Conservation (phyloP, 2,888 invertebrate genomes). For the Microplitis deprimator region DNA sequence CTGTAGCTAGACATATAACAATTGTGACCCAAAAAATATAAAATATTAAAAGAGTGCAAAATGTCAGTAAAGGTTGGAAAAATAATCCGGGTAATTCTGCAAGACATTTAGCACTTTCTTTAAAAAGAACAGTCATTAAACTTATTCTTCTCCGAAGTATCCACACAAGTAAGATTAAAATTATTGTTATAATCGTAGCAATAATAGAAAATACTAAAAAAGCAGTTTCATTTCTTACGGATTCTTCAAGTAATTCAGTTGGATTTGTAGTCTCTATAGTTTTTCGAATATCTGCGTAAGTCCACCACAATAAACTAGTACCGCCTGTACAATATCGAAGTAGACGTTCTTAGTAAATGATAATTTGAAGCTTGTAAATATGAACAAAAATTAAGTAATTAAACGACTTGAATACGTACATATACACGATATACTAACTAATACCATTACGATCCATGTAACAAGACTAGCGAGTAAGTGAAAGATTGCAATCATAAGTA, state of each 20-base stretch:
- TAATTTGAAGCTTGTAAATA: slow-evolving; percentile 4
- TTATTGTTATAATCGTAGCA: slow-evolving; percentile 89
- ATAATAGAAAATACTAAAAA: slow-evolving; percentile 88
- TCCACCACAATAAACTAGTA: slow-evolving; percentile 89
- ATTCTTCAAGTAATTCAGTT: slow-evolving; percentile 79
- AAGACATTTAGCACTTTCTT: slow-evolving; percentile 91
- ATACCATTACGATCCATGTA: slow-evolving; percentile 89
- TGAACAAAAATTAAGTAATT: neutral
- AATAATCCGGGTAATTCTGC: slow-evolving; percentile 87
- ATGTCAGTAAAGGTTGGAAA: slow-evolving; percentile 88
- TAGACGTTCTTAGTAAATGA: slow-evolving; percentile 26
- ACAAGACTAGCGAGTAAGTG: slow-evolving; percentile 88
- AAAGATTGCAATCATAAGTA: slow-evolving; percentile 86
- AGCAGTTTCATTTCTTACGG: slow-evolving; percentile 87
- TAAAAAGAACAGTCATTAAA: slow-evolving; percentile 87
- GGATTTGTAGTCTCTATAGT: slow-evolving; percentile 75
- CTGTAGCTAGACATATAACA: slow-evolving; percentile 88
- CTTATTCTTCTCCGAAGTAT: slow-evolving; percentile 86
- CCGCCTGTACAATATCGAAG: slow-evolving; percentile 70
- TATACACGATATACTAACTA: slow-evolving; percentile 83
- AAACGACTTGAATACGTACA: slow-evolving; percentile 70
- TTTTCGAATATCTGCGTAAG: slow-evolving; percentile 83
- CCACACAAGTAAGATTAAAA: slow-evolving; percentile 82
- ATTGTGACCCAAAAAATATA: slow-evolving; percentile 90
- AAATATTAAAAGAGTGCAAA: slow-evolving; percentile 83